phyloP scores from a whole-genome alignment of 2,113 vertebrate genomes.

The Galbula dea region DNA sequence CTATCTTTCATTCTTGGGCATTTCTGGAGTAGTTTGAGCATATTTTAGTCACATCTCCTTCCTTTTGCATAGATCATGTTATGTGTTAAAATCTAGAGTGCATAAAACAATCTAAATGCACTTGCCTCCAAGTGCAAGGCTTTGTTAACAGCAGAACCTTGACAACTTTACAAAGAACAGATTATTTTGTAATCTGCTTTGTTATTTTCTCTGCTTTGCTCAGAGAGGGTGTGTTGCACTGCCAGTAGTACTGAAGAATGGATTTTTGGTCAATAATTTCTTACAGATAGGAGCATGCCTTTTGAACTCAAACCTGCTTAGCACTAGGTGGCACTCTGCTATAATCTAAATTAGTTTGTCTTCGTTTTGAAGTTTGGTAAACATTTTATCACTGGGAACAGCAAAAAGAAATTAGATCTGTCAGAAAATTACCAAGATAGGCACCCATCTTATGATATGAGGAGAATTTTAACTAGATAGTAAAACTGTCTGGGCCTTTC shows the following conservation, averaged over 20 bases:
- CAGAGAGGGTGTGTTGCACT: background rate
- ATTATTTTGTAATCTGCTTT: background rate
- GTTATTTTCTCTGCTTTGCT: background rate
- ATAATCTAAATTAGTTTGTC: constrained; percentile 47
- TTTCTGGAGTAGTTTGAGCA: background rate
- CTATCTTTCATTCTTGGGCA: too few relatives aligned
- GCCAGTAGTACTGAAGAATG: background rate
- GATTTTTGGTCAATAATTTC: background rate
- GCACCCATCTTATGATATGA: background rate
- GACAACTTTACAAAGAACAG: background rate
- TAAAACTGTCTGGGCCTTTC: background rate
- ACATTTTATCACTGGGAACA: background rate
- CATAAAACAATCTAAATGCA: rapidly evolving
- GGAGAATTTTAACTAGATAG: background rate
- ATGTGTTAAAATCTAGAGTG: background rate
- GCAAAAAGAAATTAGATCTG: background rate
- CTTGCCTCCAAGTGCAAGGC: background rate
- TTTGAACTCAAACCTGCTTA: background rate
- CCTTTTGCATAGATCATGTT: background rate
- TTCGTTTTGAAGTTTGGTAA: background rate
- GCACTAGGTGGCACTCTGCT: constrained; percentile 69
- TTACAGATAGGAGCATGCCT: background rate
- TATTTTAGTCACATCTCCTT: background rate
- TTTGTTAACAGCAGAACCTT: rapidly evolving
- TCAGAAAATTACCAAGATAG: background rate